Conservation (phyloP, 1,140 invertebrate species). For the Caerostris extrusa region DNA sequence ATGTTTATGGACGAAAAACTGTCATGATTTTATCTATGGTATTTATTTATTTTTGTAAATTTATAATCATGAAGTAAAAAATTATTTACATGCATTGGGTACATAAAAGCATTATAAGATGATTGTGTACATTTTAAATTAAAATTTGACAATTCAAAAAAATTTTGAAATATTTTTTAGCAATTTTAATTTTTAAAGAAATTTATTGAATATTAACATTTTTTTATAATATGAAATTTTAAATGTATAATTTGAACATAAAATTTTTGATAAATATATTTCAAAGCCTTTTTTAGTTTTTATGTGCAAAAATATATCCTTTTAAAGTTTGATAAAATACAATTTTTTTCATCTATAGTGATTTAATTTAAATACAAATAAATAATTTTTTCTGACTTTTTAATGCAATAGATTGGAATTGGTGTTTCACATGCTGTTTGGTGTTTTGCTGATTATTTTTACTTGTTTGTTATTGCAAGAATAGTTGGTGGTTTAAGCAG, state of each 20-base stretch:
- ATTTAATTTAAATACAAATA: background rate
- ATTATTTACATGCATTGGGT: too few relatives aligned
- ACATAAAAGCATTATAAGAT: too few relatives aligned
- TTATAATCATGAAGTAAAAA: background rate
- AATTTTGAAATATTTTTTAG: too few relatives aligned
- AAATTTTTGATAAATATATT: too few relatives aligned
- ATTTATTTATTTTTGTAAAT: slow-evolving; percentile 80
- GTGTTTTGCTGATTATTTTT: slow-evolving; percentile 93
- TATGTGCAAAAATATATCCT: too few relatives aligned
- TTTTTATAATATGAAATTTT: too few relatives aligned
- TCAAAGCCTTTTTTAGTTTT: too few relatives aligned
- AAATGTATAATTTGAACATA: too few relatives aligned
- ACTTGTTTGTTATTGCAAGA: slow-evolving; percentile 94
- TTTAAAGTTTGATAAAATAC: background rate
- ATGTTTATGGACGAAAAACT: slow-evolving; percentile 95
- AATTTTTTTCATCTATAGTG: background rate
- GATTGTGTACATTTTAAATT: too few relatives aligned
- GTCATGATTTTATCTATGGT: slow-evolving; percentile 92
- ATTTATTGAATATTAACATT: too few relatives aligned
- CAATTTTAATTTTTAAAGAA: too few relatives aligned
- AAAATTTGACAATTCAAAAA: too few relatives aligned
- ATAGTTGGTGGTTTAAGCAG: slow-evolving; percentile 97
- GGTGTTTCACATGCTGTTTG: slow-evolving; percentile 93
- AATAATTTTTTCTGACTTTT: background rate
- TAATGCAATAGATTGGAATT: slow-evolving; percentile 87